These are phyloP conservation scores for Tringa solitaria DNA, from an alignment of 2,113 vertebrate species.

Conservation along the genomic window DNA sequence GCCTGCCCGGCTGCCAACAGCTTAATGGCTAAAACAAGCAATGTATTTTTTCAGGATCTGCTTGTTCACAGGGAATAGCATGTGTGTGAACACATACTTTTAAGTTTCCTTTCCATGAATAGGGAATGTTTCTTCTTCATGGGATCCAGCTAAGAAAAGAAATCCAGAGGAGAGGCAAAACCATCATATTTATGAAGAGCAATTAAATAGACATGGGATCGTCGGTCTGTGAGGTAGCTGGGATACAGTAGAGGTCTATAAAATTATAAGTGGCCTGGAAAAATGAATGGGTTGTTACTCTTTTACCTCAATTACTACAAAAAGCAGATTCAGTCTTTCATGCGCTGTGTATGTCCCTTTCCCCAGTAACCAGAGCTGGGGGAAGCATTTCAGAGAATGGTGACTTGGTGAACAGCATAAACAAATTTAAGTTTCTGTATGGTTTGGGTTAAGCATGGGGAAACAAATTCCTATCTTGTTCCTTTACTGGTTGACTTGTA, in stretches of 20 bases:
- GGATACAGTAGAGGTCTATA: not conserved
- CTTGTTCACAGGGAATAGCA: not conserved
- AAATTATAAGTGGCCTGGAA: not conserved
- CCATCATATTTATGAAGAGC: not conserved
- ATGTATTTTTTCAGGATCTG: not conserved
- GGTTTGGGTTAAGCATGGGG: conserved; percentile 27
- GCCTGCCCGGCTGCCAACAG: conserved; percentile 8
- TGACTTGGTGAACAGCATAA: not conserved
- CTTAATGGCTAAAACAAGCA: conserved; percentile 18
- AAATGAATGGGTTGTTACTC: not conserved
- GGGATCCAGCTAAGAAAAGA: not conserved
- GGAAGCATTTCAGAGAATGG: not conserved
- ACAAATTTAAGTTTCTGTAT: not conserved
- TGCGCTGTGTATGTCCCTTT: rapidly evolving
- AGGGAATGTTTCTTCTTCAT: not conserved
- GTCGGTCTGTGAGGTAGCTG: not conserved
- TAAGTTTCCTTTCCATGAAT: not conserved
- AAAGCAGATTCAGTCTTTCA: not conserved
- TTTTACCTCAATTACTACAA: not conserved
- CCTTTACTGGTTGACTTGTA: not conserved
- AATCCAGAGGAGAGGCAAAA: not conserved
- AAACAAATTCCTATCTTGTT: conserved; percentile 2
- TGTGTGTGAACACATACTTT: not conserved
- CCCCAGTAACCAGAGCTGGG: not conserved
- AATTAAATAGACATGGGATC: not conserved